Conservation (phyloP, 2,797 vertebrate genomes). For the Vespertilio murinus region DNA sequence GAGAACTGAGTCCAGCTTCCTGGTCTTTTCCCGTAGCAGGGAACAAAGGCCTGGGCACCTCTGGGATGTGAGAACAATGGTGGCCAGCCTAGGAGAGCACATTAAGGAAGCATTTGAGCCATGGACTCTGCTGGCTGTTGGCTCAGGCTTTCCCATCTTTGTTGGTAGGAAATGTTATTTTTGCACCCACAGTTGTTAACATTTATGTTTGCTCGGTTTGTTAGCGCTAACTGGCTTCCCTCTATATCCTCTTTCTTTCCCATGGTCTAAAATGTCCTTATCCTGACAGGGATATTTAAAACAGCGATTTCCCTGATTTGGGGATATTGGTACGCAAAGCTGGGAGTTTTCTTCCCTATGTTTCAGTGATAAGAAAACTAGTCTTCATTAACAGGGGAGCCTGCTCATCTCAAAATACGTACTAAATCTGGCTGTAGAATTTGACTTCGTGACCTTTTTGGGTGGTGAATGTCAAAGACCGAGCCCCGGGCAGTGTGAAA, state of each 20-base stretch:
- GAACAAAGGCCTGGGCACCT: not conserved
- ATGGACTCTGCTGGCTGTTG: not conserved
- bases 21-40: not conserved
- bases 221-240: not conserved
- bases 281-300: not conserved
- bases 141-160: not conserved
- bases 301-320: constrained; percentile 35
- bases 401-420: constrained; percentile 52
- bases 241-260: not conserved
- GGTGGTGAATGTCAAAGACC: constrained; percentile 72
- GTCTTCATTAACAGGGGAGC: constrained; percentile 60
- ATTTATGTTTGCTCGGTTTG: constrained; percentile 35
- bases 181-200: not conserved
- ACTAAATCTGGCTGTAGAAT: constrained; percentile 75
- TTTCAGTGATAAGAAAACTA: constrained; percentile 58
- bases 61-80: not conserved
- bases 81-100: not conserved
- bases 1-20: not conserved
- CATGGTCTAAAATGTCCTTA: not conserved
- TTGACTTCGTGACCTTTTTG: constrained; percentile 78
- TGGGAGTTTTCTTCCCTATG: constrained; percentile 37
- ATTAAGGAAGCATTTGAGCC: not conserved
- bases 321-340: constrained; percentile 32
- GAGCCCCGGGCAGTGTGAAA: constrained; percentile 69
- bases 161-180: constrained; percentile 33